Conservation (phyloP, 1,140 invertebrate species). For the Drosophila triauraria region DNA sequence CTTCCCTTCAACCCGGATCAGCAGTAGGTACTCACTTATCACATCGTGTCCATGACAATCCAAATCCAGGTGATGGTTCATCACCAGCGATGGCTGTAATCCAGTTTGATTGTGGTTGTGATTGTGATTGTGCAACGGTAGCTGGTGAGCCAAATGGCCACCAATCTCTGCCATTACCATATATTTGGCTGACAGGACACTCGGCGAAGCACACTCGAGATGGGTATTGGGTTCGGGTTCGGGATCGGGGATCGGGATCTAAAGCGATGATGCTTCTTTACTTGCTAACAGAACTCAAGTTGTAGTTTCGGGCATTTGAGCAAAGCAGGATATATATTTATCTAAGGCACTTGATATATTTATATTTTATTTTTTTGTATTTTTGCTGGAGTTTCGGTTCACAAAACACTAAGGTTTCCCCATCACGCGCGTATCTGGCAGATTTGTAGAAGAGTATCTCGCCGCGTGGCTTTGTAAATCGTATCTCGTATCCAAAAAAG, state of each 20-base stretch:
- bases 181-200: conserved; percentile 84
- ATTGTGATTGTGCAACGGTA: conserved; percentile 86
- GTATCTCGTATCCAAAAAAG: conserved; percentile 60
- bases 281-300: conserved; percentile 36
- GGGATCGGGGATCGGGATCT: conserved; percentile 7
- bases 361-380: not conserved
- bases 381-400: conserved; percentile 9
- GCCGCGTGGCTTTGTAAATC: not conserved
- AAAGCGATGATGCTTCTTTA: not conserved
- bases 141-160: conserved; percentile 87
- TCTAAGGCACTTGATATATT: conserved; percentile 64
- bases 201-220: conserved; percentile 63
- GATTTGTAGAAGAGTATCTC: conserved; percentile 6
- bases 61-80: conserved; percentile 86
- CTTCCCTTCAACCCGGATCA: not conserved
- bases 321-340: conserved; percentile 40
- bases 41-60: conserved; percentile 85
- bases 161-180: conserved; percentile 88
- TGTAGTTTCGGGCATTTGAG: conserved; percentile 52
- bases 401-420: conserved; percentile 6
- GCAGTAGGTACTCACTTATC: conserved; percentile 79
- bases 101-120: conserved; percentile 86
- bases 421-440: conserved; percentile 40
- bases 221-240: conserved; percentile 19
- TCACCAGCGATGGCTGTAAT: conserved; percentile 87